Evolutionary conservation across 92 coral and sea anemone genomes (phyloP).

Genomic region (Phenganax stokvisi): DNA sequence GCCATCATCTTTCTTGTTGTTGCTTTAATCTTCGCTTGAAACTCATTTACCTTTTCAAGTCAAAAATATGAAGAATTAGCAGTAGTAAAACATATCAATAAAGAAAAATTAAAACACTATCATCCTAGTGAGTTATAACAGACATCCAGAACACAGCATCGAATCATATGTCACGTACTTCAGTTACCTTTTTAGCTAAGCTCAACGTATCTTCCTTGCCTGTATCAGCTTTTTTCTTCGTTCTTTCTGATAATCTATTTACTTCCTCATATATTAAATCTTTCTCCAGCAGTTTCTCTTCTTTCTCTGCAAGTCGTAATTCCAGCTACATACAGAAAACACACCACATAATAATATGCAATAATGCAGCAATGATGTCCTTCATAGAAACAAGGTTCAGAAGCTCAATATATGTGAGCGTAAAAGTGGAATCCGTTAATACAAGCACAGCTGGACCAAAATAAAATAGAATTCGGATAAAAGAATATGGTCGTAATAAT

Average conservation of each 20-base stretch:
- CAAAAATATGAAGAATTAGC: no score
- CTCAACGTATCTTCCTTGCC: slow-evolving; percentile 92
- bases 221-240: slow-evolving; percentile 87
- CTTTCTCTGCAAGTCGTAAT: slow-evolving; percentile 89
- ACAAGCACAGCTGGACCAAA: no score
- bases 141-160: neutral
- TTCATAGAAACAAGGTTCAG: no score
- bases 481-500: no score
- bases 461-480: no score
- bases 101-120: no score
- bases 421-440: no score
- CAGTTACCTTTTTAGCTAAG: slow-evolving; percentile 79
- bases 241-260: slow-evolving; percentile 92
- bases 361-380: no score
- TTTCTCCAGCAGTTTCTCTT: slow-evolving; percentile 92
- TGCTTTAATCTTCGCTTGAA: slow-evolving; percentile 95
- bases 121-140: no score
- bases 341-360: no score
- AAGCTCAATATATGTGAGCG: no score
- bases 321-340: slow-evolving; percentile 45
- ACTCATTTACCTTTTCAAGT: slow-evolving; percentile 73
- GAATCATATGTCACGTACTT: neutral
- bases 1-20: slow-evolving; percentile 99
- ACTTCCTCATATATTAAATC: slow-evolving; percentile 94
- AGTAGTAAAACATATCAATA: no score